Evolutionary conservation across 1,140 invertebrate genomes (phyloP), one percentile per base, ranked within the genome.

Genomic region (Eubasilissa regina): DNA sequence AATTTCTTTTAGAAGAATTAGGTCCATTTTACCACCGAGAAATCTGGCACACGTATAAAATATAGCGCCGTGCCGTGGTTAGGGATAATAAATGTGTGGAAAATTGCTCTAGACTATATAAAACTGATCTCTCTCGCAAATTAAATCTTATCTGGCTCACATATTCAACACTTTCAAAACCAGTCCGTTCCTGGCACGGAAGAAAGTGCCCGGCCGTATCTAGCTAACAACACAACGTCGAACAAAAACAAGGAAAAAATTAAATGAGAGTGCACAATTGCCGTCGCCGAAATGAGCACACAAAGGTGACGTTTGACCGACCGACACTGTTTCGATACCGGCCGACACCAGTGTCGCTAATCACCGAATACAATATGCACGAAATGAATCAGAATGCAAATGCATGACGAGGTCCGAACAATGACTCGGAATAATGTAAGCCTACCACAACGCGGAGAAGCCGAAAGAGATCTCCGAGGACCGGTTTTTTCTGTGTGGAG

Each of bases 181-280:
- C 15, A 60, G 56, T n/a, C 11, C 25, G 62, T 44, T 66, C 62
- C 62, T 35, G 62, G 62, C 35, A 17, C 21, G 21, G 62, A 66
- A 66, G 62, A 66, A 66, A 66, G 35, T 62, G 43, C 35, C 10
- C 53, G 21, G 8, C 58, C 9, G 58, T 66, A 0, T 35, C 21
- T 44, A 3, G n/a, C n/a, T n/a, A n/a, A n/a, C n/a, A n/a, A n/a
- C n/a, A n/a, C n/a, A 62, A 25, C 60, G 11, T 7, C n/a, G 10
- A 62, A 35, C 10, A 62, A 62, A 62, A 62, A 62, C 4, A 10
- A 19, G 43, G 15, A n/a, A 12, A 66, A 44, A 43, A 44, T 43
- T 44, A 66, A n/a, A 10, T 35, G 62, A 66, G 62, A 66, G 43
- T 17, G 35, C 35, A 13, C 35, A 66, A 45, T 43, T 44, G 10